A percentile compares a stretch with the other conserved stretches of the same genome.
These are phyloP conservation scores for Notospermus geniculatus DNA, from an alignment of 1,140 invertebrate genomes.

Conservation along the genomic window DNA sequence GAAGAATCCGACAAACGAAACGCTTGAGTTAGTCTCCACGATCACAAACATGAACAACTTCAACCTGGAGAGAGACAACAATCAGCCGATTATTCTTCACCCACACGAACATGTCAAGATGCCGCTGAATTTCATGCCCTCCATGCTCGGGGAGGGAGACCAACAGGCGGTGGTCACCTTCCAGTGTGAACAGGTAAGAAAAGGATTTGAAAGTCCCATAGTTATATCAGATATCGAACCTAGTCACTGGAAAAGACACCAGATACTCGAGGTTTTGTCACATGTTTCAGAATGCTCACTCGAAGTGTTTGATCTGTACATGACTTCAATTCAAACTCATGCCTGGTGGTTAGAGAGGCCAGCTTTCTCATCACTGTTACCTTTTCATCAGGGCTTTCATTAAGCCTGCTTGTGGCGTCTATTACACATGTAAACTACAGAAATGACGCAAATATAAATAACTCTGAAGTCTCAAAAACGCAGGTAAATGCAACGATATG, in stretches of 20 bases:
- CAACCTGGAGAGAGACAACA: constrained; percentile 43
- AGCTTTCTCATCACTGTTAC: too few relatives aligned
- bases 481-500: too few relatives aligned
- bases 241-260: neutral
- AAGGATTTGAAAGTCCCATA: neutral
- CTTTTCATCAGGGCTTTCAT: too few relatives aligned
- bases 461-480: too few relatives aligned
- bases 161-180: constrained; percentile 48
- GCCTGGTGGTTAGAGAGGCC: too few relatives aligned
- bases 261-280: too few relatives aligned
- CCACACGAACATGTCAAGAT: constrained; percentile 38
- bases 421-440: too few relatives aligned
- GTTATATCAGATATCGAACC: neutral
- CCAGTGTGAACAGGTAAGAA: constrained; percentile 46
- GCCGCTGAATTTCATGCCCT: constrained; percentile 53
- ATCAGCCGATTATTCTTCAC: constrained; percentile 35
- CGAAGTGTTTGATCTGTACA: too few relatives aligned
- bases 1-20: constrained; percentile 50
- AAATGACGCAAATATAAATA: too few relatives aligned
- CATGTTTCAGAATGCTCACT: too few relatives aligned
- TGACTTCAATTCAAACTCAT: too few relatives aligned
- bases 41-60: constrained; percentile 54
- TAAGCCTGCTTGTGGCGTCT: too few relatives aligned
- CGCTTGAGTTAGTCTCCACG: constrained; percentile 39
- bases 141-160: constrained; percentile 44